Base-by-base conservation (phyloP, 2,113 vertebrate species). In the Ciconia maguari region DNA sequence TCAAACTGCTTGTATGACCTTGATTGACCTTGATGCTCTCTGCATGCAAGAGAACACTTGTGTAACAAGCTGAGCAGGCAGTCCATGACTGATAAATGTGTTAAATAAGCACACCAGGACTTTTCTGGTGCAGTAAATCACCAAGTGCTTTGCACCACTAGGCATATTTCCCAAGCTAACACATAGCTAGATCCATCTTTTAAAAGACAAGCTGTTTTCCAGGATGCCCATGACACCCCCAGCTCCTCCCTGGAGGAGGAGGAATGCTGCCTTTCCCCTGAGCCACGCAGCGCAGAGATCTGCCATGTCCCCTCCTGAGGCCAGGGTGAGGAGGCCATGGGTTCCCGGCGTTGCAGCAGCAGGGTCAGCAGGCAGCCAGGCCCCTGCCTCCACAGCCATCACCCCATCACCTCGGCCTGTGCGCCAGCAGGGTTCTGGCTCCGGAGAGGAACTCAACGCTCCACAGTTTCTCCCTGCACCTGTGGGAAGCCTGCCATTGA, bases 261-360 rank as follows among this genome's bases (percentile, higher is more conserved):
- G 13, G 30, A 42, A 69, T 3, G 26, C 27, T 75, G 51, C 15
- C 18, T 78, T 84, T 78, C 20, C 32, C 18, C 34, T 1, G 3
- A 44, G 26, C 21, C 34, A 44, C 10, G 3, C 25, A 44, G n/a
- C 0, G 0, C 24, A 48, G 74, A 78, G 16, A 61, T 7, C 30
- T 48, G 32, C 14, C 25, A 41, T 1, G 1, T 52, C 30, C 6
- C 18, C 68, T 81, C 41, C 64, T 14, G 12, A 61, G 36, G 36
- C 32, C 46, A 34, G 27, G 15, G 11, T 48, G 26, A 87, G 27
- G 41, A 87, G 17, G 34, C 14, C 11, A 9, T 24, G 26, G 49
- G 49, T 13, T 61, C 36, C 36, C 0, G 0, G 26, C n/a, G 74
- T 57, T 0, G 0, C 30, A 66, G 46, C 30, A 78, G 11, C 1